Conservation (phyloP, 1,140 invertebrate genomes). For the Trypoxylus dichotomus region DNA sequence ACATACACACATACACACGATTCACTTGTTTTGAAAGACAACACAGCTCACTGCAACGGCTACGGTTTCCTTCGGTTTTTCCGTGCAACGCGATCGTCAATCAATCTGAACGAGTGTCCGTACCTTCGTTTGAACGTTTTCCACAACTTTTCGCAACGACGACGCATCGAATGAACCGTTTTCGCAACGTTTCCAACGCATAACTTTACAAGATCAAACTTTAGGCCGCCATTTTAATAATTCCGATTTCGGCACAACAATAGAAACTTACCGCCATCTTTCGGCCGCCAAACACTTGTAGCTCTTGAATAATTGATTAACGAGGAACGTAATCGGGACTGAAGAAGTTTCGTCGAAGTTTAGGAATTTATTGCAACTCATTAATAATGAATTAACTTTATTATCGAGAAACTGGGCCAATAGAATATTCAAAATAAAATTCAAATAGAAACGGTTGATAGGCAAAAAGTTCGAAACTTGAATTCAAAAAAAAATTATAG, state of each 20-base stretch:
- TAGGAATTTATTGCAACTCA: neutral
- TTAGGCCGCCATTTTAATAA: constrained; percentile 23
- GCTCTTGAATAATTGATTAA: constrained; percentile 19
- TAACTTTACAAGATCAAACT: constrained; percentile 16
- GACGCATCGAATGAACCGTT: neutral
- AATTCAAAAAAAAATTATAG: too few relatives aligned
- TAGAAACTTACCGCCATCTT: constrained; percentile 23
- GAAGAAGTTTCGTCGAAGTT: constrained; percentile 10
- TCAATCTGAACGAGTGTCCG: neutral
- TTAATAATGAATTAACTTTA: neutral
- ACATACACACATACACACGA: constrained; percentile 4
- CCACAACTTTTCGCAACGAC: neutral
- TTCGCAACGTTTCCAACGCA: constrained; percentile 12
- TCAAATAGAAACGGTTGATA: too few relatives aligned
- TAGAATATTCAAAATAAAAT: neutral
- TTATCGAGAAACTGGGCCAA: neutral
- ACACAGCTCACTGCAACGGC: neutral
- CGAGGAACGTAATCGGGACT: neutral
- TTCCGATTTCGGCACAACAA: constrained; percentile 21
- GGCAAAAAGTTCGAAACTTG: too few relatives aligned
- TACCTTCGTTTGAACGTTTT: neutral
- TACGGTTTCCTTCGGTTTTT: neutral
- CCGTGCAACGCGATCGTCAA: neutral
- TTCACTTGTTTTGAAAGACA: constrained; percentile 21
- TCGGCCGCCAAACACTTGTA: constrained; percentile 18